Percentiles rank a stretch among this genome's conserved stretches.
Evolutionary conservation across 2,113 vertebrate genomes (phyloP).

Genomic region (Noturus placidus): DNA sequence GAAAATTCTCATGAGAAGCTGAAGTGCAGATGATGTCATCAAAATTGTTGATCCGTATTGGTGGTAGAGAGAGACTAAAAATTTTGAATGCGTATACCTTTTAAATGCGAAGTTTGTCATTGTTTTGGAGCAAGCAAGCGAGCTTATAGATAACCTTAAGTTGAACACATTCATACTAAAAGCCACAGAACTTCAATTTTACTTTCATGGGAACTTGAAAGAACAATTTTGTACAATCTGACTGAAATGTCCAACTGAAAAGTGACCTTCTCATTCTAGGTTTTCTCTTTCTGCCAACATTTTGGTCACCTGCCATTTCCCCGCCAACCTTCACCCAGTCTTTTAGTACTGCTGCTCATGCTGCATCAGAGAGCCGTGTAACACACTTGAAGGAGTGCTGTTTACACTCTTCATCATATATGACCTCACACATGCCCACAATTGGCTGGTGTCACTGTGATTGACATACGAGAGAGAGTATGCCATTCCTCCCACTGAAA

Average conservation of each 20-base stretch:
- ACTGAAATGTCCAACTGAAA: neutral
- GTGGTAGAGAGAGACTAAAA: too few relatives aligned
- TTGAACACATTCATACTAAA: too few relatives aligned
- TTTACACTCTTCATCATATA: neutral
- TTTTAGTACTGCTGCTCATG: neutral
- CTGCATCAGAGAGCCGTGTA: neutral
- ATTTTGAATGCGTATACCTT: too few relatives aligned
- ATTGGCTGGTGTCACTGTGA: neutral
- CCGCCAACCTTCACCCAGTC: neutral
- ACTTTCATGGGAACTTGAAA: too few relatives aligned
- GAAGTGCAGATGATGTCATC: too few relatives aligned
- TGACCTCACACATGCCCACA: neutral
- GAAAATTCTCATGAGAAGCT: too few relatives aligned
- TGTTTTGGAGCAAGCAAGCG: too few relatives aligned
- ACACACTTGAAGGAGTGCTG: neutral
- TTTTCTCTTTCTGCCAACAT: neutral
- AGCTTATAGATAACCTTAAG: too few relatives aligned
- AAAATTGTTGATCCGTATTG: too few relatives aligned
- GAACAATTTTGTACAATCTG: neutral
- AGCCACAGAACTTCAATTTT: too few relatives aligned
- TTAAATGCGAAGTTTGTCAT: too few relatives aligned
- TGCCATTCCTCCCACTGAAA: neutral
- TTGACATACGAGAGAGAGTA: neutral
- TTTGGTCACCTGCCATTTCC: neutral
- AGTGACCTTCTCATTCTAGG: neutral